Percentiles rank a stretch among this genome's conserved stretches.
phyloP scores from a whole-genome alignment of 2,888 invertebrate genomes.

The Pelosia muscerda region DNA sequence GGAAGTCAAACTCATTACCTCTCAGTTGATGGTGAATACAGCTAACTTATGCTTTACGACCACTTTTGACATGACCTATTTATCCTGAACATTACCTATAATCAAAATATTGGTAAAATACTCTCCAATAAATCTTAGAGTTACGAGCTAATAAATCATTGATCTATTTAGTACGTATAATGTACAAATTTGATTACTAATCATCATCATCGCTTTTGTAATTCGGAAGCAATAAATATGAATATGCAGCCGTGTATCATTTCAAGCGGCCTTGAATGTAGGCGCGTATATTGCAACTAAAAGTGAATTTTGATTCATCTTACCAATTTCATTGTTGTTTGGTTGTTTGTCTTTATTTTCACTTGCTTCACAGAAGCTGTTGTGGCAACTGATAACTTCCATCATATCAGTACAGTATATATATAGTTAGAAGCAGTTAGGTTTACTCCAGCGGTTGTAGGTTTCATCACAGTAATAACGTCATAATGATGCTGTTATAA shows the following conservation, averaged over 20 bases:
- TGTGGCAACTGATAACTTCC: conserved; percentile 17
- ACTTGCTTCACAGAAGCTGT: conserved; percentile 21
- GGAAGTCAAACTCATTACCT: background rate
- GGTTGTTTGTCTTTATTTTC: conserved; percentile 10
- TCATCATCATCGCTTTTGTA: conserved; percentile 5
- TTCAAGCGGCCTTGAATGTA: conserved; percentile 8
- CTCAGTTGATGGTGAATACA: background rate
- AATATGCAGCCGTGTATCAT: conserved; percentile 3
- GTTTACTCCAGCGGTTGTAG: conserved; percentile 10
- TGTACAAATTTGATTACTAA: background rate
- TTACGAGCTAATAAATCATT: background rate
- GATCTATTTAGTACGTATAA: background rate
- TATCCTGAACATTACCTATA: background rate
- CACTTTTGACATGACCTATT: background rate
- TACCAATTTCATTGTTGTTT: conserved; percentile 26
- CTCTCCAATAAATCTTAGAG: background rate
- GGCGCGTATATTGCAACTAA: conserved; percentile 11
- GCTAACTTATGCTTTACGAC: background rate
- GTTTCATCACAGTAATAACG: conserved; percentile 19
- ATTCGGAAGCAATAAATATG: conserved; percentile 2
- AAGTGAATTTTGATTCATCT: conserved; percentile 9
- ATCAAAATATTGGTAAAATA: background rate
- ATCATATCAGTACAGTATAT: conserved; percentile 18
- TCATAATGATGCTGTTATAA: conserved; percentile 13
- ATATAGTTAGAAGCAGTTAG: conserved; percentile 17